phyloP scores from a whole-genome alignment of 2,113 vertebrate species.

The Passerina amoena region DNA sequence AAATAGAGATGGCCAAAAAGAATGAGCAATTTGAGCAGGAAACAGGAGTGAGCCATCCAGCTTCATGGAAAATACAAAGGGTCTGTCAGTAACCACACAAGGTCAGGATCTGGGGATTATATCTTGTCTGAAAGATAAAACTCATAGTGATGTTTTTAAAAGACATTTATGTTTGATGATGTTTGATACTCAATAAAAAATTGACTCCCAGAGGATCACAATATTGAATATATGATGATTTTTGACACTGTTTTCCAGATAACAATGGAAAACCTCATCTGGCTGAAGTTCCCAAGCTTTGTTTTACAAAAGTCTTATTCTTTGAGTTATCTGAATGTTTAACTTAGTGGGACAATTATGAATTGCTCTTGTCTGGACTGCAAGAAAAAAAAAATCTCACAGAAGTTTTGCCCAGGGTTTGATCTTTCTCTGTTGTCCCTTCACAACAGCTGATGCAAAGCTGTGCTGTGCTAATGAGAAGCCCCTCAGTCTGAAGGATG shows the following conservation, averaged over 20 bases:
- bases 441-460: background rate
- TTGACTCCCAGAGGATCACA: background rate
- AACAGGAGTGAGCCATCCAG: background rate
- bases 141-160: background rate
- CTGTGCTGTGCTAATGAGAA: background rate
- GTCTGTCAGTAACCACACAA: background rate
- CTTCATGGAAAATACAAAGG: conserved; percentile 2
- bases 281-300: conserved; percentile 7
- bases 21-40: conserved; percentile 22
- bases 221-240: background rate
- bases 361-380: conserved; percentile 37
- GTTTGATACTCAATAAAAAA: background rate
- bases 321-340: conserved; percentile 47
- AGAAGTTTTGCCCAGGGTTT: background rate
- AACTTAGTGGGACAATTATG: conserved; percentile 32
- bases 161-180: background rate
- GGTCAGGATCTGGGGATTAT: background rate
- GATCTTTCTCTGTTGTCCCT: background rate
- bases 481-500: background rate
- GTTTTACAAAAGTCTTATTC: background rate
- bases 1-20: conserved; percentile 11
- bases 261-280: conserved; percentile 3
- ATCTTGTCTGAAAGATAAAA: conserved; percentile 38
- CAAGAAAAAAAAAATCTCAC: background rate
- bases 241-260: conserved; percentile 32